Conservation (phyloP, 2,797 vertebrate species). For the Etheostoma perlongum region DNA sequence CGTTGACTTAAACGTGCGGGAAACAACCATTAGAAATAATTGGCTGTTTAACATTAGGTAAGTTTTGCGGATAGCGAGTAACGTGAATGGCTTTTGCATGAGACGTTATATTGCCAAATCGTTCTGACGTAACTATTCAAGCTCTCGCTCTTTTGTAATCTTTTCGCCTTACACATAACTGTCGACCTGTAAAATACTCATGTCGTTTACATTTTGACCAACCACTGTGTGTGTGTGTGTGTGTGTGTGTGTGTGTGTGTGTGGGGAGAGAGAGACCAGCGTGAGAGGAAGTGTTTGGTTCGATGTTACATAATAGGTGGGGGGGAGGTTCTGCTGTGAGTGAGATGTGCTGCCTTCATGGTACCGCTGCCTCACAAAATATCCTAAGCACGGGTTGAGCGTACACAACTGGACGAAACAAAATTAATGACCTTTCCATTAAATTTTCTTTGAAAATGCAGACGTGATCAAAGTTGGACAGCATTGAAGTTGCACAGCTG, state of each 20-base stretch:
- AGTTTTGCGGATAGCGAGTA: constrained; percentile 6
- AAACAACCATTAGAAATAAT: constrained; percentile 4
- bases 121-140: neutral
- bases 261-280: neutral
- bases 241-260: no score
- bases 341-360: constrained; percentile 43
- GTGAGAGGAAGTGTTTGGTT: constrained; percentile 60
- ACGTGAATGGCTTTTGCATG: neutral
- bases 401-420: no score
- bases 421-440: neutral
- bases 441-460: neutral
- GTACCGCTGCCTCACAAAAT: neutral
- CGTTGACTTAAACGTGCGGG: neutral
- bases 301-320: constrained; percentile 76
- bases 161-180: neutral
- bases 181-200: no score
- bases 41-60: constrained; percentile 37
- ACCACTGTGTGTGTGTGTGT: no score
- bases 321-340: neutral
- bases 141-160: neutral
- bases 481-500: neutral
- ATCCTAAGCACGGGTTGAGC: neutral
- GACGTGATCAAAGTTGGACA: neutral
- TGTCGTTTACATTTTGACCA: neutral
- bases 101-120: neutral